These are phyloP conservation scores for Lasius platythorax DNA, from an alignment of 2,888 invertebrate species.

Conservation along the genomic window DNA sequence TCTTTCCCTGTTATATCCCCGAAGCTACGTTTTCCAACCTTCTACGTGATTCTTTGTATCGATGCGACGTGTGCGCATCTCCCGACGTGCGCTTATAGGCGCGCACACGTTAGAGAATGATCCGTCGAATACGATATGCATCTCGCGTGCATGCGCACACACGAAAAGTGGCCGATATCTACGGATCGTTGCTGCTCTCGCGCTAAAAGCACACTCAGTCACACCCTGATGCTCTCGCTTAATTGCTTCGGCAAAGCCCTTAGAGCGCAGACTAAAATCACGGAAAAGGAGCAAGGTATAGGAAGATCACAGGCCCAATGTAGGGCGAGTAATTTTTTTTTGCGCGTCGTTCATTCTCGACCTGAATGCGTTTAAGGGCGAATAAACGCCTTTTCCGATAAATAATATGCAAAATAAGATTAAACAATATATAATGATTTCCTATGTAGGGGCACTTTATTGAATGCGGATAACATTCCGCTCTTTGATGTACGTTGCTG, in stretches of 20 bases:
- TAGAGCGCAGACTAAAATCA: conserved; percentile 42
- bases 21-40: conserved; percentile 52
- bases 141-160: conserved; percentile 39
- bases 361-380: neutral
- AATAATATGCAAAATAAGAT: neutral
- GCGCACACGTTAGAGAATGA: conserved; percentile 35
- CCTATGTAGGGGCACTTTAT: neutral
- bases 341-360: neutral
- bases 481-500: conserved; percentile 2
- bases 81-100: conserved; percentile 44
- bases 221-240: conserved; percentile 61
- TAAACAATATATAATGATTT: neutral
- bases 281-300: conserved; percentile 18
- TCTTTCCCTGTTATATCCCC: conserved; percentile 45
- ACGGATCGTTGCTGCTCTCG: conserved; percentile 56
- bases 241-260: conserved; percentile 64
- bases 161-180: conserved; percentile 62
- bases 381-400: neutral
- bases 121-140: conserved; percentile 41
- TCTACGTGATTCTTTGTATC: conserved; percentile 58
- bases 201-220: conserved; percentile 67
- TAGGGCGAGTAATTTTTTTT: conserved; percentile 9
- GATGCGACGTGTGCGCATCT: conserved; percentile 41
- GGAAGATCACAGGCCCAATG: conserved; percentile 19
- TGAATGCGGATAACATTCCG: neutral